These are phyloP conservation scores for Glomeris marginata DNA, from an alignment of 2,888 invertebrate species.

Conservation along the genomic window DNA sequence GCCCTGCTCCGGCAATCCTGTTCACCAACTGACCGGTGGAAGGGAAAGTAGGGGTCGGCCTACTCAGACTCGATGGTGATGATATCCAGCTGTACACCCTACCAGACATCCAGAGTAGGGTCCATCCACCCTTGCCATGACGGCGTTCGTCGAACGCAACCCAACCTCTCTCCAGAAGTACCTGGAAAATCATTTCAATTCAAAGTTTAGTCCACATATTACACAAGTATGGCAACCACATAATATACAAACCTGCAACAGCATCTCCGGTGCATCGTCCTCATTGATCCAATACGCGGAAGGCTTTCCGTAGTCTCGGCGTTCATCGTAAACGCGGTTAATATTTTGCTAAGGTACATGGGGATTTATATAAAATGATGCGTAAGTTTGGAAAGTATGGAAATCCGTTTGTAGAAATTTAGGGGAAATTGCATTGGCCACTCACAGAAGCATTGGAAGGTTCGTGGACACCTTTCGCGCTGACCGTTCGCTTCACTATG, in stretches of 20 bases:
- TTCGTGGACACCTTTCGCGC: too few relatives aligned
- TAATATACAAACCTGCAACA: constrained; percentile 63
- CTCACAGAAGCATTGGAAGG: too few relatives aligned
- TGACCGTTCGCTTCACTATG: neutral
- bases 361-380: neutral
- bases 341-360: too few relatives aligned
- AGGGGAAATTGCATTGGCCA: too few relatives aligned
- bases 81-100: constrained; percentile 43
- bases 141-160: constrained; percentile 49
- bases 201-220: too few relatives aligned
- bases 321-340: too few relatives aligned
- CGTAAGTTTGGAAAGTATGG: neutral
- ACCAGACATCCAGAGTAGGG: constrained; percentile 68
- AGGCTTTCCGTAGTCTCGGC: constrained; percentile 28
- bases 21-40: constrained; percentile 38
- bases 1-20: constrained; percentile 66
- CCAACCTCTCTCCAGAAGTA: constrained; percentile 67
- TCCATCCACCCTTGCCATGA: constrained; percentile 43
- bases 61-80: too few relatives aligned
- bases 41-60: too few relatives aligned
- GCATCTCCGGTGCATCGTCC: constrained; percentile 54
- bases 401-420: too few relatives aligned
- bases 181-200: constrained; percentile 36
- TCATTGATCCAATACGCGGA: constrained; percentile 61
- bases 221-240: too few relatives aligned